phyloP scores from a whole-genome alignment of 2,888 invertebrate species.

The Xestobium rufovillosum region DNA sequence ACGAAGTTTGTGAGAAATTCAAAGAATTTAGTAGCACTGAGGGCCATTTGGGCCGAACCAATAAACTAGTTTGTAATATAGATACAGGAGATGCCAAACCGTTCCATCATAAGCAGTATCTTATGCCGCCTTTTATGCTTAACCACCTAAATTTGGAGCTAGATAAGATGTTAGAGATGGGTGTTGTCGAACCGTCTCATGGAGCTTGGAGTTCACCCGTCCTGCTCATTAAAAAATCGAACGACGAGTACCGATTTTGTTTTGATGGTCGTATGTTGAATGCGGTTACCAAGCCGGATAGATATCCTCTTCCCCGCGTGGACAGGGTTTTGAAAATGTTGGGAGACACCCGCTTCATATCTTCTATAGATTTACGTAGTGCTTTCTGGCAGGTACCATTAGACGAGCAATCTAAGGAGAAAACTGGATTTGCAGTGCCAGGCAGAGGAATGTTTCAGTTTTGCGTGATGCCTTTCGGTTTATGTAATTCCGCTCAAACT shows the following conservation, averaged over 20 bases:
- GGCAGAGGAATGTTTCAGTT: constrained; percentile 7
- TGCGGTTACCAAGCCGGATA: constrained; percentile 23
- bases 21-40: constrained; percentile 15
- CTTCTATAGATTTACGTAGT: too few relatives aligned
- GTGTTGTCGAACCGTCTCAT: constrained; percentile 17
- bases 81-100: constrained; percentile 20
- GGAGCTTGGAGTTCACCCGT: constrained; percentile 26
- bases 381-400: constrained; percentile 28
- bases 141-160: too few relatives aligned
- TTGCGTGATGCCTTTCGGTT: constrained; percentile 24
- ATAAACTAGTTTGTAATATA: constrained; percentile 16
- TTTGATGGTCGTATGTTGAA: constrained; percentile 28
- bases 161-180: constrained; percentile 17
- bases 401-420: constrained; percentile 18
- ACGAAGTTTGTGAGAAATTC: constrained; percentile 11
- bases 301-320: constrained; percentile 26
- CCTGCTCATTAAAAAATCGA: constrained; percentile 23
- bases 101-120: constrained; percentile 15
- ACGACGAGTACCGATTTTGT: too few relatives aligned
- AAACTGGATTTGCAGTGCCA: constrained; percentile 27
- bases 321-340: constrained; percentile 25
- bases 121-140: constrained; percentile 14
- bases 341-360: too few relatives aligned
- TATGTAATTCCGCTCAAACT: constrained; percentile 20
- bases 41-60: constrained; percentile 17